Evolutionary conservation across 2,797 vertebrate genomes (phyloP).

Genomic region (Sebastes jordani): DNA sequence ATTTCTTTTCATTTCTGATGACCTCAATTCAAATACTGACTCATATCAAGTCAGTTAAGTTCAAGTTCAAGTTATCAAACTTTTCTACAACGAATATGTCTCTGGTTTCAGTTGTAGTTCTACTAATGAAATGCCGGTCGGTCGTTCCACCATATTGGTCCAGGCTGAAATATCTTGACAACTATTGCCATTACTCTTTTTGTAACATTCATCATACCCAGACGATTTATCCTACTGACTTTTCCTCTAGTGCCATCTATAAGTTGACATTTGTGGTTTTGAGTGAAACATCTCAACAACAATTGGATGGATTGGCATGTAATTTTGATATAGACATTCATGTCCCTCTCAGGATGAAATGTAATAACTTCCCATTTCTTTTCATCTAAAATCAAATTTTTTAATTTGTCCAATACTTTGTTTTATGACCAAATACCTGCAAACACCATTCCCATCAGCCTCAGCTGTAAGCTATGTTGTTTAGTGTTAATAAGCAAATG

Average conservation of each 20-base stretch:
- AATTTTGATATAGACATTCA: not conserved
- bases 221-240: not conserved
- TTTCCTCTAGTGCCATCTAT: not conserved
- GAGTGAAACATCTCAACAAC: not conserved
- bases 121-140: not conserved
- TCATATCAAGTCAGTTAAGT: too few species aligned
- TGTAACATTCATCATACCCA: not conserved
- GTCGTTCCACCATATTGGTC: not conserved
- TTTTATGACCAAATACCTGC: not conserved
- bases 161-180: too few species aligned
- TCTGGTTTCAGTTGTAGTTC: not conserved
- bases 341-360: not conserved
- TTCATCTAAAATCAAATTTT: not conserved
- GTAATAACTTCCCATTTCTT: not conserved
- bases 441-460: not conserved
- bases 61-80: too few species aligned
- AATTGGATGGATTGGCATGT: not conserved
- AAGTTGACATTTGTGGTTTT: not conserved
- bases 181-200: too few species aligned
- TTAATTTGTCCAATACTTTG: not conserved
- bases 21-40: not conserved
- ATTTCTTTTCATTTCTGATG: not conserved
- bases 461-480: not conserved
- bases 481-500: not conserved
- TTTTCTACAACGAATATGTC: not conserved